Conservation (phyloP, 2,113 vertebrate species). For the Poeciliopsis retropinna region DNA sequence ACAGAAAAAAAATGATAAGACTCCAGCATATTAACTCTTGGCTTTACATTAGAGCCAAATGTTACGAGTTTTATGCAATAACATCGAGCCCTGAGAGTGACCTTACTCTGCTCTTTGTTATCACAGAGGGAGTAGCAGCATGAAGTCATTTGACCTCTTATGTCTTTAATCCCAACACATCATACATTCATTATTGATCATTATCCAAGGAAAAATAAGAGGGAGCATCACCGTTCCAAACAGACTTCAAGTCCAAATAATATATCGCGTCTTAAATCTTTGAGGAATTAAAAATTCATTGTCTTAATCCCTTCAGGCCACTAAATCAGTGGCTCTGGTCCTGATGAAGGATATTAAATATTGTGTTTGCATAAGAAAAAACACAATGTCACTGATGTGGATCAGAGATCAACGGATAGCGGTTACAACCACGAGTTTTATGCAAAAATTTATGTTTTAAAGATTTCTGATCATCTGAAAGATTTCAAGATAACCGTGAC, state of each 20-base stretch:
- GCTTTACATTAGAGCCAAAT: background rate
- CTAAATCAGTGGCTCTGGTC: background rate
- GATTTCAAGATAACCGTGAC: background rate
- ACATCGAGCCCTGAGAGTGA: background rate
- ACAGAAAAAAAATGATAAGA: background rate
- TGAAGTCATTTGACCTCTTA: constrained; percentile 54
- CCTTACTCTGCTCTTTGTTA: constrained; percentile 31
- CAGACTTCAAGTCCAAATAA: constrained; percentile 13
- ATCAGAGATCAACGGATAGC: background rate
- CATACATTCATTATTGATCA: constrained; percentile 23
- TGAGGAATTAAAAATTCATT: background rate
- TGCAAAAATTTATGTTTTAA: no score
- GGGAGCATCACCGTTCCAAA: background rate
- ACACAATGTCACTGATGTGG: background rate
- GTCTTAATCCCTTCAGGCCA: background rate
- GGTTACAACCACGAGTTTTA: background rate
- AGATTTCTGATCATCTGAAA: background rate
- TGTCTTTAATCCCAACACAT: constrained; percentile 31
- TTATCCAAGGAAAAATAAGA: constrained; percentile 14
- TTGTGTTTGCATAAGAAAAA: background rate
- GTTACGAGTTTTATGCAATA: constrained; percentile 4
- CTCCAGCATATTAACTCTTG: background rate
- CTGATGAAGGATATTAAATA: background rate
- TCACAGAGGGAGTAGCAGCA: constrained; percentile 19
- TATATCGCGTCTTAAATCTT: background rate